Base-by-base conservation (phyloP, 1,140 invertebrate species). In the Drosophila watanabei region DNA sequence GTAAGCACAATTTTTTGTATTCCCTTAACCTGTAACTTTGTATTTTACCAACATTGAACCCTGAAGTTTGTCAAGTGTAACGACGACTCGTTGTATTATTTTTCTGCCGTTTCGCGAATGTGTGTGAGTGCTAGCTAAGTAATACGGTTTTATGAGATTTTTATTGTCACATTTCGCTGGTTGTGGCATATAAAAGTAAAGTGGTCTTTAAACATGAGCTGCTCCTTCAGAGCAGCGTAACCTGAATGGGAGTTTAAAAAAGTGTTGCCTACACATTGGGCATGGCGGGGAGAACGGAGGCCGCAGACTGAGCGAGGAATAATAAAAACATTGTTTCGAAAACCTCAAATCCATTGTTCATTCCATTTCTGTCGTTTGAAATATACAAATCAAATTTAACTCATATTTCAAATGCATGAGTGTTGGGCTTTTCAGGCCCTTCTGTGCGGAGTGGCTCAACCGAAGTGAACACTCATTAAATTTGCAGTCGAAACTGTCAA, bases 91-190 rank as follows among this genome's bases (percentile, higher is more conserved):
- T 39, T 57, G 35, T 28, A 39, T 57, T 39, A 28, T 48, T 63
- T 61, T 75, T 28, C n/a, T 32, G n/a, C 10, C n/a, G 33, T 57
- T 9, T n/a, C 18, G 30, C 16, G 20, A 39, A 57, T 57, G 54
- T 52, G 37, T 52, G 57, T 58, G 33, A 30, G 45, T 84, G 58
- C 73, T 63, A 72, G 79, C 80, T 84, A 73, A 75, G 71, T 75
- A 89, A 88, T 88, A 89, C 72, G 87, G 78, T 88, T 89, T 88
- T 89, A 88, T 88, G 85, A 79, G 84, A 79, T 79, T 89, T 87
- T 87, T 87, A 88, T 88, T 87, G 84, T 84, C 80, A 75, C 84
- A 88, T 83, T 83, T 82, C 85, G 84, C 84, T 87, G 84, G 80
- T 71, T 87, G 77, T 68, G 80, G 80, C 70, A 65, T 60, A 87